Conservation (phyloP, 2,113 vertebrate species). For the Tychaedon coryphoeus region DNA sequence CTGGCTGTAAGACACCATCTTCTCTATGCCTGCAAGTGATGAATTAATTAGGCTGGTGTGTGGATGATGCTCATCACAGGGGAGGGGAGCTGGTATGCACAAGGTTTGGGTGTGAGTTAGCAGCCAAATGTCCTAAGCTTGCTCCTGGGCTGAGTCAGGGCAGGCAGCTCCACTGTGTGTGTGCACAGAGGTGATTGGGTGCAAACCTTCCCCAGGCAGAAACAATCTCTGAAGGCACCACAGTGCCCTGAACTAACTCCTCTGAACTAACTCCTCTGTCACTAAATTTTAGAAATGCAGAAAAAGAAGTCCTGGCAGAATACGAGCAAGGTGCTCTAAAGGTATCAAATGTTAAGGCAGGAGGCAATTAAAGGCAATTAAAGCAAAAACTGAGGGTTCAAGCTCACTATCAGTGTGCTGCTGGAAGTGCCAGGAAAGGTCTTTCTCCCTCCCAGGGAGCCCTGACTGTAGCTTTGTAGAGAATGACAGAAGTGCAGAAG, state of each 20-base stretch:
- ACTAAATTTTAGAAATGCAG: neutral
- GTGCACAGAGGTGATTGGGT: neutral
- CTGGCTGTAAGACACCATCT: neutral
- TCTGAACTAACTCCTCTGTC: neutral
- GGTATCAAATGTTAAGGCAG: neutral
- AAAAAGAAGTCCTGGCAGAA: neutral
- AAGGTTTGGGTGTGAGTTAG: neutral
- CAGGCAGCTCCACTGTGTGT: neutral
- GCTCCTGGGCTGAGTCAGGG: neutral
- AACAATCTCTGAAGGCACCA: neutral
- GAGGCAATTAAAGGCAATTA: neutral
- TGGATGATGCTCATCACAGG: neutral
- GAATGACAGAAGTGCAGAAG: neutral
- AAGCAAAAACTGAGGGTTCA: neutral
- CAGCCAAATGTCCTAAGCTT: rapidly evolving
- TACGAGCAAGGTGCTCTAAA: neutral
- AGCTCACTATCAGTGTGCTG: neutral
- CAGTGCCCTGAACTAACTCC: no score
- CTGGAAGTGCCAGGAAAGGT: neutral
- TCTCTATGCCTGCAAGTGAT: neutral
- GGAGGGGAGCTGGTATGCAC: neutral
- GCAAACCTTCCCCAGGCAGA: neutral
- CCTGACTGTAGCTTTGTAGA: neutral
- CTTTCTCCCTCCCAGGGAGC: neutral
- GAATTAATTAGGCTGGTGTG: neutral